Evolutionary conservation across 2,888 invertebrate genomes (phyloP).

Genomic region (Formica aserva): DNA sequence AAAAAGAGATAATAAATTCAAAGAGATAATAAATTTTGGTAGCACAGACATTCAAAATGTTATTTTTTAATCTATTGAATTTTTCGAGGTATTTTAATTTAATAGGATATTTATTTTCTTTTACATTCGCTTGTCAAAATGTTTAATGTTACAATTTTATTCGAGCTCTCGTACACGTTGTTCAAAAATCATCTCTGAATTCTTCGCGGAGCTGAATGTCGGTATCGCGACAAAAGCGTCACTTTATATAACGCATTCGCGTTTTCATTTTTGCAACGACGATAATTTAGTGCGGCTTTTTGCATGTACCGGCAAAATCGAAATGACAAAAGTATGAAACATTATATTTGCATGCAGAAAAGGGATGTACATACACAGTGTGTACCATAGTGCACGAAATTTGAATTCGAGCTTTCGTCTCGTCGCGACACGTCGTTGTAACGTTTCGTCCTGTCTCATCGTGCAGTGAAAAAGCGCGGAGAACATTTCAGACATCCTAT

Average conservation of each 20-base stretch:
- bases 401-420: constrained; percentile 5
- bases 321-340: constrained; percentile 35
- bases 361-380: neutral
- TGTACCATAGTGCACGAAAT: neutral
- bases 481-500: constrained; percentile 12
- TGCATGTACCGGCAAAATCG: constrained; percentile 18
- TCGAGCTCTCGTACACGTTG: neutral
- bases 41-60: neutral
- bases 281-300: constrained; percentile 27
- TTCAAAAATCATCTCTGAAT: constrained; percentile 14
- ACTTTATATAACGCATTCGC: constrained; percentile 43
- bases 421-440: neutral
- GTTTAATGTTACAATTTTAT: neutral
- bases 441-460: neutral
- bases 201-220: neutral
- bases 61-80: neutral
- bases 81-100: neutral
- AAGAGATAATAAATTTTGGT: neutral
- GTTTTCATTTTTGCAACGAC: constrained; percentile 22
- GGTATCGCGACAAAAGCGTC: neutral
- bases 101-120: neutral
- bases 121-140: neutral
- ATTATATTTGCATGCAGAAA: constrained; percentile 28
- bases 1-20: constrained; percentile 16
- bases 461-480: neutral